Conservation (phyloP, 1,140 invertebrate genomes). For the Leptestheria dahalacensis region DNA sequence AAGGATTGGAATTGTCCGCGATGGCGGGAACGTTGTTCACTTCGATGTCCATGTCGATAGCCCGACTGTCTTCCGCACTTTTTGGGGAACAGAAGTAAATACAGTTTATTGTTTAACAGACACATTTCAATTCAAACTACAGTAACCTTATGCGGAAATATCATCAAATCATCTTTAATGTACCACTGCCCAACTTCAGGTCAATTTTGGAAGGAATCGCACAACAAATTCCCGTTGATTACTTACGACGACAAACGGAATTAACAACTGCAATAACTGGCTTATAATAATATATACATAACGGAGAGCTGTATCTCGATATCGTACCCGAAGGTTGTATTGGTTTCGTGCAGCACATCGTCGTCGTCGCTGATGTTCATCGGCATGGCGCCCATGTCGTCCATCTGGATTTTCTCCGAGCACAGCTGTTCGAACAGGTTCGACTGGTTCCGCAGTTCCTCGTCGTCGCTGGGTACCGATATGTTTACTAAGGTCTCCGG, state of each 20-base stretch:
- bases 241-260: too few species aligned
- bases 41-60: neutral
- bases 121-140: neutral
- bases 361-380: neutral
- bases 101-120: too few species aligned
- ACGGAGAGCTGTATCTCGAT: too few species aligned
- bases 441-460: constrained; percentile 1
- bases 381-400: neutral
- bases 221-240: too few species aligned
- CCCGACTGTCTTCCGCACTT: too few species aligned
- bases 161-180: neutral
- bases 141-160: neutral
- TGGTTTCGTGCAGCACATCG: neutral
- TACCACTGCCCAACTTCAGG: too few species aligned
- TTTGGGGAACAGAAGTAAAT: too few species aligned
- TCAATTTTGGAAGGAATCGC: too few species aligned
- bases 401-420: constrained; percentile 1
- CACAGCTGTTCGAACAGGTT: constrained; percentile 4
- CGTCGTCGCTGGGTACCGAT: neutral
- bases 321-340: neutral
- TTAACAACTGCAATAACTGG: too few species aligned
- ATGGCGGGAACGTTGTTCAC: neutral
- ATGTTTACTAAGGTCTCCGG: constrained; percentile 5
- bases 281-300: too few species aligned
- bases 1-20: neutral